Base-by-base conservation (phyloP, 2,113 vertebrate species). In the Scophthalmus maximus region DNA sequence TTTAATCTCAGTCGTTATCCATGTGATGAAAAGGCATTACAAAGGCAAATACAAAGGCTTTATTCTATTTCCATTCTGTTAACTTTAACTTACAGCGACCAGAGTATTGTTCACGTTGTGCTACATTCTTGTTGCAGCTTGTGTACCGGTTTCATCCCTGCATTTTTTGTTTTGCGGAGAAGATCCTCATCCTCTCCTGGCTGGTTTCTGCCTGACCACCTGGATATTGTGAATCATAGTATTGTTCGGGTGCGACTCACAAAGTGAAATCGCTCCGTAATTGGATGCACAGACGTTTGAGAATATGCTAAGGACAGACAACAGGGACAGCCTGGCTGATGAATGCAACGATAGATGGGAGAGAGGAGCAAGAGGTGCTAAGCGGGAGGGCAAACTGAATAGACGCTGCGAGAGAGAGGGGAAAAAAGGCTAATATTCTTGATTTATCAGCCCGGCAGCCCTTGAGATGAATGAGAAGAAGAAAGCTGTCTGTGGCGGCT, bases 381-480 rank as follows among this genome's bases (percentile, higher is more conserved):
- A 75, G 68, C 9, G 27, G 8, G 32, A 55, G 47, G 67, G 50
- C 8, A n/a, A 58, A 50, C 29, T 18, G 20, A 66, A 77, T 49
- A 46, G 29, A 56, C 25, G 42, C 10, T 2, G 8, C 20, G 36
- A 65, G 64, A 34, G 15, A 65, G 30, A 64, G 11, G 36, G 36
- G 14, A 22, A 11, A 15, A 65, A 57, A 51, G 32, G 49, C 52
- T 78, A 65, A 80, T 88, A 80, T 68, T 62, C 17, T 58, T 80
- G 80, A 89, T 87, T 80, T 70, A 88, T 88, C 73, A 66, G 68
- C 27, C 52, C 6, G 15, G 55, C 56, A 53, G 76, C 27, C 59
- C 56, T 49, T 27, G 69, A 80, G 70, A 87, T 85, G 42, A 85
- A 88, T 75, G 71, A 76, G 63, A 51, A 66, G 40, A 53, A 46